These are phyloP conservation scores for Ascaphus truei DNA, from an alignment of 2,113 vertebrate species.

Conservation along the genomic window DNA sequence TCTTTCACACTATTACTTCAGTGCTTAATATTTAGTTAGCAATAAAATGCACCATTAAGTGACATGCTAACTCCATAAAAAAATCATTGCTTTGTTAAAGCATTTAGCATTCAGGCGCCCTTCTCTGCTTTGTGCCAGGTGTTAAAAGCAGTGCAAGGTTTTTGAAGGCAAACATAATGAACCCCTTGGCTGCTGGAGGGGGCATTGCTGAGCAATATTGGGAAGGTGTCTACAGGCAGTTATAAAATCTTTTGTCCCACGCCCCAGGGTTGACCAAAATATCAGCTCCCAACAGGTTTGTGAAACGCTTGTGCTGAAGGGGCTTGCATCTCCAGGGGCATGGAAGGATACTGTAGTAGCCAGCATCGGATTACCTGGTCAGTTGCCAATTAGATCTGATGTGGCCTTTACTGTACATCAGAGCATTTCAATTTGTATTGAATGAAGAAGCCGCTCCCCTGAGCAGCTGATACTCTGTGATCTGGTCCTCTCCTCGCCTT, in stretches of 20 bases:
- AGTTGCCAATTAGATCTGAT: no score
- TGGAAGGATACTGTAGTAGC: no score
- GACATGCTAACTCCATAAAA: slow-evolving; percentile 32
- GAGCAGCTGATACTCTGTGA: no score
- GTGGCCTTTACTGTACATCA: no score
- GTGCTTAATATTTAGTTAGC: slow-evolving; percentile 34
- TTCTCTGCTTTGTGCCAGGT: background rate
- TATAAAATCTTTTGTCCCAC: background rate
- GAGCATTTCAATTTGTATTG: no score
- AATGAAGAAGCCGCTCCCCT: no score
- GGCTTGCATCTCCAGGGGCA: no score
- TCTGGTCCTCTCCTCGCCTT: no score
- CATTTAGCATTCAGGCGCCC: slow-evolving; percentile 26
- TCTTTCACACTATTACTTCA: slow-evolving; percentile 26
- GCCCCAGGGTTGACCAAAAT: no score
- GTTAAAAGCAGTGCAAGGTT: background rate
- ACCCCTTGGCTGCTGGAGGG: background rate
- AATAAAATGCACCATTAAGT: slow-evolving; percentile 36
- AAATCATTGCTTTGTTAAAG: slow-evolving; percentile 25
- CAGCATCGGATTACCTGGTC: no score
- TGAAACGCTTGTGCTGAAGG: no score
- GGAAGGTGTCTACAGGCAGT: background rate
- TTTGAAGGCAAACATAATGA: background rate
- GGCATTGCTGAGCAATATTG: background rate
- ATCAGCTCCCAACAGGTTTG: no score